Evolutionary conservation across 2,113 vertebrate species (phyloP).

Genomic region (Tychaedon coryphoeus): DNA sequence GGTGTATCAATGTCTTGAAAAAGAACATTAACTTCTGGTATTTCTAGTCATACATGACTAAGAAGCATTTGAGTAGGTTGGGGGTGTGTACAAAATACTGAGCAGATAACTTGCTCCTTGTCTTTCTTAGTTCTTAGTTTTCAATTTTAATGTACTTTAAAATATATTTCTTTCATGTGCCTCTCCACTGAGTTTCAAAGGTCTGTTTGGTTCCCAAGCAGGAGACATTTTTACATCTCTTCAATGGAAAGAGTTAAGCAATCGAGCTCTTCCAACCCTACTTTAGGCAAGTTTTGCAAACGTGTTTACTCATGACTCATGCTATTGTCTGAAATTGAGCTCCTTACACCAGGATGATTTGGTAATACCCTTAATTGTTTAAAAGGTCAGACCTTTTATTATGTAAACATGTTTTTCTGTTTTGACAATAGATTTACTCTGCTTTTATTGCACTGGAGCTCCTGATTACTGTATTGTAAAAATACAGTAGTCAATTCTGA

Average conservation of each 20-base stretch:
- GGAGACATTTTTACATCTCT: background rate
- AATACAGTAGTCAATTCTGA: background rate
- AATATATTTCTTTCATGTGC: background rate
- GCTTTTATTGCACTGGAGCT: background rate
- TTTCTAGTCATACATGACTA: background rate
- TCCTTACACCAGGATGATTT: conserved; percentile 8
- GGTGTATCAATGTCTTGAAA: background rate
- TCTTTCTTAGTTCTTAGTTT: background rate
- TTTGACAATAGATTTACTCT: background rate
- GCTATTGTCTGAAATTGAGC: conserved; percentile 37
- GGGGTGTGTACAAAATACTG: background rate
- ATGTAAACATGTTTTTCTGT: conserved; percentile 16
- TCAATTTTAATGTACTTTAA: background rate
- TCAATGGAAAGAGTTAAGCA: background rate
- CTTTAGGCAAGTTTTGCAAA: conserved; percentile 8
- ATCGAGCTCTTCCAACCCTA: background rate
- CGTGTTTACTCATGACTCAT: conserved; percentile 26
- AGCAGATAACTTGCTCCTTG: background rate
- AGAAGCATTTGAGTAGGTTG: background rate
- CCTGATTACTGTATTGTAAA: background rate
- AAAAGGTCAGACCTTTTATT: conserved; percentile 51
- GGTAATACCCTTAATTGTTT: conserved; percentile 22
- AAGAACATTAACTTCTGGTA: background rate
- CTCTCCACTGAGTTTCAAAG: background rate
- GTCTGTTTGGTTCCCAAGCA: background rate